Evolutionary conservation across 2,113 vertebrate species (phyloP).

Genomic region (Pandion haliaetus): DNA sequence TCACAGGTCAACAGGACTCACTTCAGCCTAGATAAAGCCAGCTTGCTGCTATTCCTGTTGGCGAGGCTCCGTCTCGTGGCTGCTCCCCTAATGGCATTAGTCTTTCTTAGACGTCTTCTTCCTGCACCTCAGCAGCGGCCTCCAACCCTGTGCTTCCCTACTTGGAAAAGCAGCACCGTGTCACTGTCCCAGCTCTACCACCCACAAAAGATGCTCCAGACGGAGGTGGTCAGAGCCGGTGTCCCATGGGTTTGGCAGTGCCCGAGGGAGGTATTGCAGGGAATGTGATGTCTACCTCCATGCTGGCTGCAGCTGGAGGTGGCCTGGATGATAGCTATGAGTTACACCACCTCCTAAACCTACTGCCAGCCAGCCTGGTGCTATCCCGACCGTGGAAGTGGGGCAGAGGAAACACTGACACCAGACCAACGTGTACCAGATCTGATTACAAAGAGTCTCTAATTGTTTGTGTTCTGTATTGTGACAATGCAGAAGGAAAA

Average conservation of each 20-base stretch:
- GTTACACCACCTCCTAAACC: not conserved
- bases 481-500: slow-evolving; percentile 4
- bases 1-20: not conserved
- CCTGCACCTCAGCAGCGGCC: not conserved
- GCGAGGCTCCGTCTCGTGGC: accelerated
- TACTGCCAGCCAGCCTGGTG: not conserved
- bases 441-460: slow-evolving; percentile 44
- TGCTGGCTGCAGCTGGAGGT: not conserved
- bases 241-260: not conserved
- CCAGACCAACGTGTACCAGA: not conserved
- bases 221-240: accelerated
- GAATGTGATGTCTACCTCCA: not conserved
- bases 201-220: not conserved
- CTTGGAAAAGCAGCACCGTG: not conserved
- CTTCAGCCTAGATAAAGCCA: not conserved
- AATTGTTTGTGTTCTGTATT: slow-evolving; percentile 22
- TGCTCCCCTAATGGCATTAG: not conserved
- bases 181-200: not conserved
- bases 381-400: accelerated
- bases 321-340: accelerated
- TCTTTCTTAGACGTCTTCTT: not conserved
- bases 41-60: not conserved
- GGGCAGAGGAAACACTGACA: not conserved
- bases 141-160: not conserved
- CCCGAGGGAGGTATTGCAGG: accelerated